Evolutionary conservation across 2,888 invertebrate genomes (phyloP), one percentile per base, ranked within the genome.

Genomic region (Trypoxylon attenuatum): DNA sequence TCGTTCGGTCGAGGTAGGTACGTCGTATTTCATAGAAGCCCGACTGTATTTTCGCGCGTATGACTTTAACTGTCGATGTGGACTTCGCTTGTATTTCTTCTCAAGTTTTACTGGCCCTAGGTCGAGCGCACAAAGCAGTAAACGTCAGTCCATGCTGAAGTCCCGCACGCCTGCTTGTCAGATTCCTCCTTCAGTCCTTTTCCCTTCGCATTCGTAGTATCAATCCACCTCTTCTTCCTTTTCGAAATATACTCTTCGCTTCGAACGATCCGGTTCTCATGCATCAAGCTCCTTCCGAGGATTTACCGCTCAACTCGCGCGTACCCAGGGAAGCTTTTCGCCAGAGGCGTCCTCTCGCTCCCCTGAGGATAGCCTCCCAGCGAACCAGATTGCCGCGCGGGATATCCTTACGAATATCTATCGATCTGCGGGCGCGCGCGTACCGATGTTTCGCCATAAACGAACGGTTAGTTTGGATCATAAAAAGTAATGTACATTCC

Each of bases 61-160:
- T 82, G 84, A 84, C 84, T 84, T 85, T 85, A 84, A 85, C 82
- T 81, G 81, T 83, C 82, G 83, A 83, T 81, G 80, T 71, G 78
- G 68, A 82, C 76, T 79, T 82, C 76, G 80, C 77, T 80, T 82
- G 77, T 83, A 80, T 82, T 84, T 81, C 79, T 82, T 76, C 76
- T 79, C 69, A 76, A 79, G 79, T 83, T 83, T 83, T 83, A 83
- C 82, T 81, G 80, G 76, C 82, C 78, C 81, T 77, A 78, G 77
- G 76, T 79, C 74, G 79, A 77, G 77, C 78, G 80, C 77, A 76
- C 71, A 54, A 69, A 75, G 78, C 80, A 73, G 80, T 82, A 81
- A 82, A 82, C 78, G 82, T 82, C 82, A 82, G 71, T 79, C 66
- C 53, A 46, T 50, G 72, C 70, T 70, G 74, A 77, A 72, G 58